Conservation (phyloP, 2,888 invertebrate genomes). For the Halictus ligatus region DNA sequence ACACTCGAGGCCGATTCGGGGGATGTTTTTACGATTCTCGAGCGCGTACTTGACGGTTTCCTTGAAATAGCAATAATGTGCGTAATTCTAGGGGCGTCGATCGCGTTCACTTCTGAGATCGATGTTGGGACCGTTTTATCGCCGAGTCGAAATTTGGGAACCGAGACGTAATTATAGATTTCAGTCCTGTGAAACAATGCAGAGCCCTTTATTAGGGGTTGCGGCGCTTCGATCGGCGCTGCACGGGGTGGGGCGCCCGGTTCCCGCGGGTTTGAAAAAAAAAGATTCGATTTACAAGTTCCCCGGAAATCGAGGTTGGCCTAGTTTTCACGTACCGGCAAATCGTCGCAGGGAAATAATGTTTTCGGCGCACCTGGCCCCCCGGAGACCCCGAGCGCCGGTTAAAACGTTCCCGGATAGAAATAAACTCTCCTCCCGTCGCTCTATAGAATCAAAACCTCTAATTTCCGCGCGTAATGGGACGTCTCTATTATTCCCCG, state of each 20-base stretch:
- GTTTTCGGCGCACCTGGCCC: slow-evolving; percentile 67
- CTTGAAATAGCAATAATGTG: neutral
- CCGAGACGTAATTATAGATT: too few species aligned
- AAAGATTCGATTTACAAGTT: slow-evolving; percentile 38
- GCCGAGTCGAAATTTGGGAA: neutral
- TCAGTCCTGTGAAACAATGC: neutral
- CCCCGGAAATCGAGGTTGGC: slow-evolving; percentile 48
- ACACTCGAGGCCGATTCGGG: neutral
- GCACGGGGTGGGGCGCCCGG: neutral
- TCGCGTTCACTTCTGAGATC: neutral
- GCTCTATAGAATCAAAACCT: slow-evolving; percentile 74
- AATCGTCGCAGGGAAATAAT: slow-evolving; percentile 67
- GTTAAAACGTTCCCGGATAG: slow-evolving; percentile 63
- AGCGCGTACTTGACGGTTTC: neutral
- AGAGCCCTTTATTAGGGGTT: neutral
- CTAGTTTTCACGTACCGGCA: slow-evolving; percentile 49
- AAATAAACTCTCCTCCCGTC: slow-evolving; percentile 63
- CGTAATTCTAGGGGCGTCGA: neutral
- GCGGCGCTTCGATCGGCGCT: neutral
- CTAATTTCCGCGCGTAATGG: slow-evolving; percentile 81
- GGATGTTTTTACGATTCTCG: neutral
- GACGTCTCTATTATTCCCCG: slow-evolving; percentile 67
- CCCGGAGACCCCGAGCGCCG: slow-evolving; percentile 46
- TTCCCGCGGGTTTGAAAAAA: slow-evolving; percentile 4
- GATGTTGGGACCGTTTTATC: neutral